Base-by-base conservation (phyloP, 2,888 invertebrate genomes). In the Auanema sp. region DNA sequence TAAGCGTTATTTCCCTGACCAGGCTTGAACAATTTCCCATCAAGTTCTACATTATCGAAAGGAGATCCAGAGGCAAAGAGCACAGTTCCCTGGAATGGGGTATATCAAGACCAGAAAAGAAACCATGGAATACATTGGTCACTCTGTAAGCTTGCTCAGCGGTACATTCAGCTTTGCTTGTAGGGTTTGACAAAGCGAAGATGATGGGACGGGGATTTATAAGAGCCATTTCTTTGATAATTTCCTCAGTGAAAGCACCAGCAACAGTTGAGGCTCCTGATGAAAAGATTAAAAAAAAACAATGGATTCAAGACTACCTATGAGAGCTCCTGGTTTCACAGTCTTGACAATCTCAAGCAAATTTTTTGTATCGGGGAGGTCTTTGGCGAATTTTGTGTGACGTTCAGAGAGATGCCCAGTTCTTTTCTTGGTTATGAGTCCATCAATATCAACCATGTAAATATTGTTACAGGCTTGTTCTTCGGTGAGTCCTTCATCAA, bases 1-100 rank as follows among this genome's bases (percentile, higher is more conserved):
- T 96, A 96, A 0, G 95, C 92, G 85, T 96, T 96, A 86, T 95
- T 96, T 65, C 97, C 97, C 85, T 99, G 98, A 0, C 98, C 97
- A 0, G 97, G 92, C 74, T 89, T 88, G 86, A 88, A 93, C 4
- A 89, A 90, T 84, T 91, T 90, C 21, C 91, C 93, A 60, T 90
- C 88, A 79, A 89, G 88, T 14, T 88, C 87, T 2, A 93, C 92
- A 2, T 92, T 90, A 16, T 91, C 90, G 87, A 98, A 98, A 0
- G 97, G 97, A 33, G 94, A 95, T 6, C 97, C 97, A 33, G 93
- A 94, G 1, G 94, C 91, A 87, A 94, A 98, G 61, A 98, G 89
- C 76, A 91, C 91, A 60, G 91, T 89, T 24, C 95, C 97, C 93
- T 96, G 83, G 24, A 79, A 69, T 2, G 56, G 57, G 10, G 8